A percentile compares a stretch with the other conserved stretches of the same genome.
These are phyloP conservation scores for Leptinotarsa lineolata DNA, from an alignment of 1,140 invertebrate genomes.

Conservation along the genomic window DNA sequence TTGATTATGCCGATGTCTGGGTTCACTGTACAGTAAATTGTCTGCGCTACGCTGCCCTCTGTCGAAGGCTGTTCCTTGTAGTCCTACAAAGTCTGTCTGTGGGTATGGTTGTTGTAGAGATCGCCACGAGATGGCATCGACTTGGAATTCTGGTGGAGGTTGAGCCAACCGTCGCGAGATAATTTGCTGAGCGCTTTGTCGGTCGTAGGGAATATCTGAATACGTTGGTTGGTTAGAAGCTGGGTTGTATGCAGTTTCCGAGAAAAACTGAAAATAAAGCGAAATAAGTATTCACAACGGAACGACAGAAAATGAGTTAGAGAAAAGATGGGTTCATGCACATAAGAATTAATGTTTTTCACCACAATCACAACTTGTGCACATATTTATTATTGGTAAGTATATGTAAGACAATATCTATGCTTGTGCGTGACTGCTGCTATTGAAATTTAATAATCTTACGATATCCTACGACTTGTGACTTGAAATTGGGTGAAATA, in stretches of 20 bases:
- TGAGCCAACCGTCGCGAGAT: conserved; percentile 39
- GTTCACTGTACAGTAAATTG: conserved; percentile 40
- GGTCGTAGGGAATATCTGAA: conserved; percentile 54
- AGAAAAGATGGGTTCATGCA: too few relatives aligned
- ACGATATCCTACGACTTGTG: too few relatives aligned
- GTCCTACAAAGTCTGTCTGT: conserved; percentile 30
- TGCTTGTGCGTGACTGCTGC: too few relatives aligned
- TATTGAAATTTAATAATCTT: too few relatives aligned
- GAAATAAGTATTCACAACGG: not conserved
- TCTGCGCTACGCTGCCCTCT: conserved; percentile 47
- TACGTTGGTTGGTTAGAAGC: conserved; percentile 71
- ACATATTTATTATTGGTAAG: not conserved
- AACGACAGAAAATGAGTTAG: too few relatives aligned
- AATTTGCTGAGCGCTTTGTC: conserved; percentile 40
- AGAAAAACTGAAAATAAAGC: conserved; percentile 72
- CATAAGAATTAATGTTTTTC: too few relatives aligned
- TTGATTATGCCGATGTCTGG: conserved; percentile 30
- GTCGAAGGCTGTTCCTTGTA: conserved; percentile 10
- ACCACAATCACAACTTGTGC: too few relatives aligned
- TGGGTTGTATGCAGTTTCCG: conserved; percentile 84
- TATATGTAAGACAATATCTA: too few relatives aligned
- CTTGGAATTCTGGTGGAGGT: conserved; percentile 42
- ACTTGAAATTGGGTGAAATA: too few relatives aligned
- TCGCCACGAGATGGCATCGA: conserved; percentile 51
- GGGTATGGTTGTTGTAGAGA: conserved; percentile 48